Base-by-base conservation (phyloP, 30 jellyfish, hydroid and myxozoan species). In the Hydractinia symbiolongicarpus region DNA sequence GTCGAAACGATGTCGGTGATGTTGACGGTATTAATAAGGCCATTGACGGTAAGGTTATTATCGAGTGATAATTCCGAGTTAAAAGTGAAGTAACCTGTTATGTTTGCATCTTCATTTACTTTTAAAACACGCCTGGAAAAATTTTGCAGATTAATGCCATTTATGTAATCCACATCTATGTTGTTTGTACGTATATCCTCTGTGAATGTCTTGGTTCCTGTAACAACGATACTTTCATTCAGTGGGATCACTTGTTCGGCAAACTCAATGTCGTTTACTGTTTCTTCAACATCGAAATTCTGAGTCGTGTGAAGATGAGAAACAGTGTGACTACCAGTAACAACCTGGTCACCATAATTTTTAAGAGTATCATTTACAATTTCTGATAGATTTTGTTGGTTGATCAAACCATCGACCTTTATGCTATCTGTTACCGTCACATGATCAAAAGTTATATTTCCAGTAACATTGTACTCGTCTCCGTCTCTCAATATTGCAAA, bases 1-100 rank as follows among this genome's bases (percentile, higher is more conserved):
- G 94, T 93, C 21, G 61, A 16, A 73, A 80, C 79, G 57, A 93
- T 60, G 40, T 84, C 83, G 7, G 88, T 84, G 52, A 90, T 72
- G 73, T 86, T 69, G 55, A 74, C 53, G 8, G 88, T 82, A 55
- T 90, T 86, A 8, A 90, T 74, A 54, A 77, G 50, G 14, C 94
- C 90, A 20, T 66, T 66, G 9, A 84, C 82, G 9, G 17, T 54
- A 72, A 93, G 40, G 71, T 87, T 74, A 8, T 82, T 90, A 2
- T n/a, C 30, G 44, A 93, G 57, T 3, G 74, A 15, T 8, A 93
- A n/a, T 6, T 78, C 76, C 1, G 77, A 19, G 9, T 44, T 17
- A 58, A 93, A 87, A 4, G 5, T 58, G 49, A 72, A 66, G 62
- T 55, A 53, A 5, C 96, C 95, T 17, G 83, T 73, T 4, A 93